Percentiles rank a stretch among this genome's conserved stretches.
phyloP scores from a whole-genome alignment of 2,888 invertebrate species.

The Troilus luridus region DNA sequence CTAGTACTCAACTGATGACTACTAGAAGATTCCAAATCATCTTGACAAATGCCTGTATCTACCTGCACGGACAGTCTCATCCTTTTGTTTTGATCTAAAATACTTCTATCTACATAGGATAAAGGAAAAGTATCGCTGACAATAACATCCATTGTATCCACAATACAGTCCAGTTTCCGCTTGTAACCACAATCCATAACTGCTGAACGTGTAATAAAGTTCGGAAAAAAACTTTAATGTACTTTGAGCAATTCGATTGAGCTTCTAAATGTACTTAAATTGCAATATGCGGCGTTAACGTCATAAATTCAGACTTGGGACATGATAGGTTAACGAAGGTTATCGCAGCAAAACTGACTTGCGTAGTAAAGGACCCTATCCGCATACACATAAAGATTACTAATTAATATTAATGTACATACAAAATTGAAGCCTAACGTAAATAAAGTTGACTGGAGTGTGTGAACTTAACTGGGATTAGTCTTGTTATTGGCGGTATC shows the following conservation, averaged over 20 bases:
- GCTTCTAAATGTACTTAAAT: conserved; percentile 44
- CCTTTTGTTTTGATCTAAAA: conserved; percentile 60
- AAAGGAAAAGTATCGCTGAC: conserved; percentile 47
- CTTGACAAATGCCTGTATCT: conserved; percentile 34
- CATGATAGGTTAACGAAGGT: conserved; percentile 53
- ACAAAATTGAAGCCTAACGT: conserved; percentile 2
- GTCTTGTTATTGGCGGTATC: conserved; percentile 59
- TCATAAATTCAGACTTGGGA: conserved; percentile 36
- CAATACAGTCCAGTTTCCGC: conserved; percentile 63
- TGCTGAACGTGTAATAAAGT: background rate
- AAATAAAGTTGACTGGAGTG: background rate
- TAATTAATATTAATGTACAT: conserved; percentile 34
- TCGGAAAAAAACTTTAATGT: background rate
- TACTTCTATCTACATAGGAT: conserved; percentile 52
- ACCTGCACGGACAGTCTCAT: conserved; percentile 61
- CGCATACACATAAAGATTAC: background rate
- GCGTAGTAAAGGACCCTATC: background rate
- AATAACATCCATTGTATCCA: conserved; percentile 62
- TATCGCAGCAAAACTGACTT: conserved; percentile 26
- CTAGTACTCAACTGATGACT: conserved; percentile 51
- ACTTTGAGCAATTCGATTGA: conserved; percentile 42
- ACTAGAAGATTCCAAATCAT: conserved; percentile 38
- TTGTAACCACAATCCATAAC: conserved; percentile 62
- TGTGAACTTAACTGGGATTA: background rate
- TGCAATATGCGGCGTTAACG: conserved; percentile 33